A percentile compares a stretch with the other conserved stretches of the same genome.
Evolutionary conservation across 2,888 invertebrate genomes (phyloP).

Genomic region (Allophyes oxyacanthae): DNA sequence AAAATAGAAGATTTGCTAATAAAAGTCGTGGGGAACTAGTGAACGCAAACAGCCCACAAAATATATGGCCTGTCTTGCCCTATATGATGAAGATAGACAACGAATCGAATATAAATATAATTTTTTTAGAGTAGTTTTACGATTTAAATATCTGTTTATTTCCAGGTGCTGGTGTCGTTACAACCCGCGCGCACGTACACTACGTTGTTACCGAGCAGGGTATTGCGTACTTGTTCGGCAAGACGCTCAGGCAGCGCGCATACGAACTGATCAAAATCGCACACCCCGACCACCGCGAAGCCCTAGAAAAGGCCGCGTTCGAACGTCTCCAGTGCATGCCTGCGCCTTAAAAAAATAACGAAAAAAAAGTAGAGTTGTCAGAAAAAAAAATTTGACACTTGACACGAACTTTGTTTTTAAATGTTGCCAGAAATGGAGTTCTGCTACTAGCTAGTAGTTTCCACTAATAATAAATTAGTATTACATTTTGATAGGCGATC

Average conservation of each 20-base stretch:
- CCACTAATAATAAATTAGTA: slow-evolving; percentile 18
- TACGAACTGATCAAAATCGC: slow-evolving; percentile 96
- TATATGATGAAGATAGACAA: no score
- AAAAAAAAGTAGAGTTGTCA: slow-evolving; percentile 16
- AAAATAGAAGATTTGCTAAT: no score
- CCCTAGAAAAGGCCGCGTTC: slow-evolving; percentile 96
- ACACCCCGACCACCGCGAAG: slow-evolving; percentile 96
- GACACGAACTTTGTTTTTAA: slow-evolving; percentile 15
- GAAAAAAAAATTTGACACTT: no score
- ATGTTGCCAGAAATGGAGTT: slow-evolving; percentile 32
- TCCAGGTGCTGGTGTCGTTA: slow-evolving; percentile 97
- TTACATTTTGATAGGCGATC: slow-evolving; percentile 10
- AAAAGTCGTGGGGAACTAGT: no score
- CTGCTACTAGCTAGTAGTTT: slow-evolving; percentile 17
- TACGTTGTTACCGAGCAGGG: slow-evolving; percentile 98
- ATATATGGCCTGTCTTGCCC: not conserved
- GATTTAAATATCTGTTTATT: slow-evolving; percentile 4
- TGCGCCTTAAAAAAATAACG: slow-evolving; percentile 77
- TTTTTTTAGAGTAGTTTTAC: no score
- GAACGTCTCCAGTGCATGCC: slow-evolving; percentile 95
- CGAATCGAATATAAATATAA: no score
- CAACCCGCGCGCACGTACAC: slow-evolving; percentile 96
- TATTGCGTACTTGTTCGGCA: slow-evolving; percentile 96
- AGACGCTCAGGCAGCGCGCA: slow-evolving; percentile 96
- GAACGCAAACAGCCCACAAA: no score